Conservation (phyloP, 2,888 invertebrate species). For the Tiliacea citrago region DNA sequence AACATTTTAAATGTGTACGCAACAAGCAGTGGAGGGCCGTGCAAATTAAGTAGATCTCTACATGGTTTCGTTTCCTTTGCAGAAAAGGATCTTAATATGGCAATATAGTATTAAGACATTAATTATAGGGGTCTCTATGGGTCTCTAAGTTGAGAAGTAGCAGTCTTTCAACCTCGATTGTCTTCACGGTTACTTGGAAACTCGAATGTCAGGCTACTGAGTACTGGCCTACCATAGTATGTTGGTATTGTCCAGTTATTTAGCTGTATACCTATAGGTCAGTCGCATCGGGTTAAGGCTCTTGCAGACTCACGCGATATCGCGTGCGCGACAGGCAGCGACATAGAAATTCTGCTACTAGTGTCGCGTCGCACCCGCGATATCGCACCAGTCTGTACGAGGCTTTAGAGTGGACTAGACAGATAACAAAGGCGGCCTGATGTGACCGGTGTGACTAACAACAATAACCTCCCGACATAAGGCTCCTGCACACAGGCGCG, state of each 20-base stretch:
- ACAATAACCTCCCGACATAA: constrained; percentile 1
- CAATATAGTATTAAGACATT: background rate
- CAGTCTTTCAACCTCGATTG: background rate
- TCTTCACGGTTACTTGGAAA: background rate
- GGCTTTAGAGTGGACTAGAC: no score
- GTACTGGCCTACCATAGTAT: background rate
- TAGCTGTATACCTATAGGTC: background rate
- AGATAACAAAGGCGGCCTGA: background rate
- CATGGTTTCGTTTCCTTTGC: background rate
- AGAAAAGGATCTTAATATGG: background rate
- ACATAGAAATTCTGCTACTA: no score
- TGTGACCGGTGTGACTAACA: background rate
- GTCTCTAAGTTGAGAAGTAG: background rate
- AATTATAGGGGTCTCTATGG: background rate
- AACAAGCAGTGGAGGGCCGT: no score
- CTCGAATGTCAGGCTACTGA: background rate
- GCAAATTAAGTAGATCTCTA: no score
- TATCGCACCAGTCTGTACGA: no score
- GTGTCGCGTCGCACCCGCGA: no score
- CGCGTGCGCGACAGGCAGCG: no score
- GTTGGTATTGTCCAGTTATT: background rate
- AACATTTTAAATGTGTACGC: no score
- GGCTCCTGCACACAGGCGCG: no score
- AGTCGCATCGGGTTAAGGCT: background rate
- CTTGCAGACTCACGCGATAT: no score